Evolutionary conservation across 2,888 invertebrate species (phyloP).

Genomic region (Dryobota labecula): DNA sequence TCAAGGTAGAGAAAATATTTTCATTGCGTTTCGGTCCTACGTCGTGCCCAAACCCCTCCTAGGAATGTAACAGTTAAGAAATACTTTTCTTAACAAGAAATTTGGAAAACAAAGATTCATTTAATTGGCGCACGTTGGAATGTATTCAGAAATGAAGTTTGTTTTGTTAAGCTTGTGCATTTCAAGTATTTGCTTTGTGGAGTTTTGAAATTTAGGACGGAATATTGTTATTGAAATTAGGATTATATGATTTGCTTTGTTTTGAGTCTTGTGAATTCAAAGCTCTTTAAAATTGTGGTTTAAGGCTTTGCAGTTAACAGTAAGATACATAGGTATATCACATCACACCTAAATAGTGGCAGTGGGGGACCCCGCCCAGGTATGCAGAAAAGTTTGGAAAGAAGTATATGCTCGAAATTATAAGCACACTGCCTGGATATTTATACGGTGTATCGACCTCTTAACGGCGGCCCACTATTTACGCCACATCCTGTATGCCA

Average conservation of each 20-base stretch:
- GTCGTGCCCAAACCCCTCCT: conserved; percentile 34
- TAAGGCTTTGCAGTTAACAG: neutral
- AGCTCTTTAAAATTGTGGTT: conserved; percentile 8
- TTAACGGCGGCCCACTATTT: no score
- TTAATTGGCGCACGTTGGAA: conserved; percentile 58
- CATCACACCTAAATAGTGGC: no score
- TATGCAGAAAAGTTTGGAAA: no score
- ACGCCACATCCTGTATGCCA: no score
- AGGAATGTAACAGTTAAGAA: conserved; percentile 62
- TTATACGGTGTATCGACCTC: no score
- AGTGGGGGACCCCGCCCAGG: no score
- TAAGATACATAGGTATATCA: neutral
- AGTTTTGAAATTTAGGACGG: conserved; percentile 12
- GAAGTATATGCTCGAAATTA: no score
- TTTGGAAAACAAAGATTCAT: conserved; percentile 56
- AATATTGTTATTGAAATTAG: conserved; percentile 16
- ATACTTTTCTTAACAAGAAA: conserved; percentile 60
- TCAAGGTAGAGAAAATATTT: conserved; percentile 59
- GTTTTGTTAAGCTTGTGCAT: conserved; percentile 40
- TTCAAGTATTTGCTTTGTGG: conserved; percentile 34
- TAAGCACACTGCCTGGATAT: no score
- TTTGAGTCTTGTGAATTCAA: neutral
- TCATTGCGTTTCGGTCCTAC: conserved; percentile 57
- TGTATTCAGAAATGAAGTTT: conserved; percentile 49
- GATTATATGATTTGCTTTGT: conserved; percentile 18